These are phyloP conservation scores for Cheirogaleus major DNA, from an alignment of 2,797 vertebrate species.

Conservation along the genomic window DNA sequence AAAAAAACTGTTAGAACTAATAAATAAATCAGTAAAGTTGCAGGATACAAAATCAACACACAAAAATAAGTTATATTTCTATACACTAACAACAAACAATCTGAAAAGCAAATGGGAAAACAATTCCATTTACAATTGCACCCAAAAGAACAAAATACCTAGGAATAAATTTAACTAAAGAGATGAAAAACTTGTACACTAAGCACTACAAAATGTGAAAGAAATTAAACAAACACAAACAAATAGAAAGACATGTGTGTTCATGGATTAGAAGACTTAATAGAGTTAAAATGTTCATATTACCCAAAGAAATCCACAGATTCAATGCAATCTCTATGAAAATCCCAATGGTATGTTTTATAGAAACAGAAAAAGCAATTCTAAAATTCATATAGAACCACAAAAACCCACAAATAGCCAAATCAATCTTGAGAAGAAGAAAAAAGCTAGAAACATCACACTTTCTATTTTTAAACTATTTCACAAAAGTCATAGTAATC, in stretches of 20 bases:
- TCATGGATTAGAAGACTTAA: background rate
- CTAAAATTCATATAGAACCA: background rate
- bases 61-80: too few species aligned
- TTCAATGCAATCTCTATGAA: background rate
- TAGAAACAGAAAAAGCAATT: background rate
- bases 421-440: background rate
- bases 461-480: background rate
- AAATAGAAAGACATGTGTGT: background rate
- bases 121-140: too few species aligned
- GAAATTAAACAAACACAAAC: background rate
- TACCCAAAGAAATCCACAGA: background rate
- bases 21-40: too few species aligned
- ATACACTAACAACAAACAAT: too few species aligned
- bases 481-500: background rate
- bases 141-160: too few species aligned
- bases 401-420: background rate
- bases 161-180: too few species aligned
- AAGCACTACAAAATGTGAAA: background rate
- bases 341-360: background rate
- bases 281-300: background rate
- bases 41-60: too few species aligned
- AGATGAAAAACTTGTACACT: too few species aligned
- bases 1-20: too few species aligned
- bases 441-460: background rate
- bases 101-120: too few species aligned